Conservation (phyloP, 2,888 invertebrate genomes). For the Drosophila eohydei region DNA sequence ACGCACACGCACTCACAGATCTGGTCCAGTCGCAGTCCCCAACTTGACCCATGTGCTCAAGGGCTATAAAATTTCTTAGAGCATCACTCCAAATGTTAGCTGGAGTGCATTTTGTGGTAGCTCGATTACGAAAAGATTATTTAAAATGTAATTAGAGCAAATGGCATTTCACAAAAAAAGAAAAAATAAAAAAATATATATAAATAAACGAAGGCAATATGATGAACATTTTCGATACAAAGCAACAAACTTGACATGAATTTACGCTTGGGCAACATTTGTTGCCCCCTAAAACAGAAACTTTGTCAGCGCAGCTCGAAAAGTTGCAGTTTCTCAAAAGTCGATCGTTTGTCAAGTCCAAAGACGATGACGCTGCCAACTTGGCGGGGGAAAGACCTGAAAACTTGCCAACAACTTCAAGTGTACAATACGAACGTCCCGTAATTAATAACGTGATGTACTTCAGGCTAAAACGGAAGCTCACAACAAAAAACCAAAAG, state of each 20-base stretch:
- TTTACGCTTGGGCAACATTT: constrained; percentile 54
- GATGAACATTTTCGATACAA: constrained; percentile 39
- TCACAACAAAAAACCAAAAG: constrained; percentile 29
- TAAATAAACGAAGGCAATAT: constrained; percentile 46
- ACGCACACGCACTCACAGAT: constrained; percentile 2
- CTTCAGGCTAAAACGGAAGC: constrained; percentile 67
- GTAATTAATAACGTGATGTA: constrained; percentile 66
- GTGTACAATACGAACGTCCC: constrained; percentile 31
- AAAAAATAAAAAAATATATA: background rate
- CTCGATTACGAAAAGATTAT: constrained; percentile 73
- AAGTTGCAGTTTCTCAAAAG: constrained; percentile 45
- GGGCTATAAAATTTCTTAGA: constrained; percentile 57
- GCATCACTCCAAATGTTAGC: constrained; percentile 51
- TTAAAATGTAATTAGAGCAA: constrained; percentile 75
- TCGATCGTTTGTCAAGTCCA: constrained; percentile 50
- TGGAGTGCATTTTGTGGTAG: constrained; percentile 70
- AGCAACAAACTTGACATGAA: constrained; percentile 50
- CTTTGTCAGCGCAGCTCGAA: constrained; percentile 32
- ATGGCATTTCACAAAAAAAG: constrained; percentile 39
- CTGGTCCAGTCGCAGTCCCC: constrained; percentile 13
- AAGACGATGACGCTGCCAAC: constrained; percentile 45
- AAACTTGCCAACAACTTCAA: constrained; percentile 39
- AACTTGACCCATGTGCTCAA: constrained; percentile 18
- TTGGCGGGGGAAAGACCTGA: constrained; percentile 14
- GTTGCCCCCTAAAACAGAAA: constrained; percentile 17